Evolutionary conservation across 1,140 invertebrate species (phyloP), one percentile per base, ranked within the genome.

Genomic region (Wasmannia auropunctata): DNA sequence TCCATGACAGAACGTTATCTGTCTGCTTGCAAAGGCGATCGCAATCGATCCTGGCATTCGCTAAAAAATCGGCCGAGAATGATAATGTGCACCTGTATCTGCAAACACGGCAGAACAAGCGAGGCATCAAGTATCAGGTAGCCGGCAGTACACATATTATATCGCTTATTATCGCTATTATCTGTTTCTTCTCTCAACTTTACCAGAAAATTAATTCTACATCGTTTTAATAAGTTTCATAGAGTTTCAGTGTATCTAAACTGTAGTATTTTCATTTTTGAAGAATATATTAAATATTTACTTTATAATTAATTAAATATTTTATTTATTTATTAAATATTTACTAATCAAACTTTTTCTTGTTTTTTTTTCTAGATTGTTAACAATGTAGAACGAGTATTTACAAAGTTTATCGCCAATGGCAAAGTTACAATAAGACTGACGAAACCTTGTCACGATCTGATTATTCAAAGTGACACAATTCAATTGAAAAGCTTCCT

Each of bases 391-490:
- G 95, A 96, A 62, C 95, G 96, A 92, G 95, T 98, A 28, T 96
- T 97, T 90, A 96, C 96, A 1, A 97, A 96, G 91, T 98, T 96
- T 93, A 92, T 97, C 16, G 95, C 96, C 58, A 96, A 97, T 92
- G 97, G 97, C 76, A 98, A 98, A 95, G 95, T 96, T 31, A 97
- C 97, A 10, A 96, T 98, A 81, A 95, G 97, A 70, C 96, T 98
- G 69, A 96, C 96, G 88, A 94, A 96, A 85, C 97, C 97, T 22
- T 95, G 96, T 43, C 96, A 97, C 86, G 97, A 98, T 94, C 91
- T 98, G 63, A 96, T 96, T 69, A 96, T 98, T 58, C 96, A 97
- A 93, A 94, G 96, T 87, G 97, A 97, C 93, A 90, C 94, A 25
- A 95, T 97, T 70, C 96, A 96, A 87, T 92, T 97, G 19, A 97